Evolutionary conservation across 2,888 invertebrate species (phyloP).

Genomic region (Scaptomyza flava): DNA sequence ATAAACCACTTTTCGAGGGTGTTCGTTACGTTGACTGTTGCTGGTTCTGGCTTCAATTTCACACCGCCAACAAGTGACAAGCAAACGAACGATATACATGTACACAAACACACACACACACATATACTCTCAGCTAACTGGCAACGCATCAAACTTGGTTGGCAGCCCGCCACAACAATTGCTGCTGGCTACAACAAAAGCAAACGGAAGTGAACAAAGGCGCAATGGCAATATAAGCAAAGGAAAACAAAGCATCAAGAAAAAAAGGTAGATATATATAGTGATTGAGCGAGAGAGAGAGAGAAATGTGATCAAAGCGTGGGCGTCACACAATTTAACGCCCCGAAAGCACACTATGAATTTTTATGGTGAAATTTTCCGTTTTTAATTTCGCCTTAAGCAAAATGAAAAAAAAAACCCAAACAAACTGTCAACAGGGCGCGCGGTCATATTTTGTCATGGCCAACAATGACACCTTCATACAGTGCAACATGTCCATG

Average conservation of each 20-base stretch:
- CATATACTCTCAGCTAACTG: constrained; percentile 13
- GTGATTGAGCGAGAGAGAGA: background rate
- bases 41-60: constrained; percentile 68
- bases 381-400: constrained; percentile 58
- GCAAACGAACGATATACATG: constrained; percentile 49
- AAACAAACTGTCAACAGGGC: constrained; percentile 28
- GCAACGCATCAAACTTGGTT: constrained; percentile 70
- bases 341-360: constrained; percentile 60
- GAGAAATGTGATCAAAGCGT: constrained; percentile 49
- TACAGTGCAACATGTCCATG: constrained; percentile 39
- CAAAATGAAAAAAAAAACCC: constrained; percentile 17
- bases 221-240: constrained; percentile 41
- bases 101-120: constrained; percentile 9
- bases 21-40: constrained; percentile 43
- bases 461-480: constrained; percentile 43
- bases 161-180: constrained; percentile 72
- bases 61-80: constrained; percentile 74
- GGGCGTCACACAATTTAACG: constrained; percentile 47
- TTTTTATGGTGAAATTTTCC: constrained; percentile 61
- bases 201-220: constrained; percentile 54
- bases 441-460: constrained; percentile 26
- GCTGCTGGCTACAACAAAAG: constrained; percentile 41
- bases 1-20: constrained; percentile 66
- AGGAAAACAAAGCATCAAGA: constrained; percentile 32
- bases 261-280: constrained; percentile 9